Conservation (phyloP, 2,797 vertebrate species). For the Schizopygopsis pylzovi region DNA sequence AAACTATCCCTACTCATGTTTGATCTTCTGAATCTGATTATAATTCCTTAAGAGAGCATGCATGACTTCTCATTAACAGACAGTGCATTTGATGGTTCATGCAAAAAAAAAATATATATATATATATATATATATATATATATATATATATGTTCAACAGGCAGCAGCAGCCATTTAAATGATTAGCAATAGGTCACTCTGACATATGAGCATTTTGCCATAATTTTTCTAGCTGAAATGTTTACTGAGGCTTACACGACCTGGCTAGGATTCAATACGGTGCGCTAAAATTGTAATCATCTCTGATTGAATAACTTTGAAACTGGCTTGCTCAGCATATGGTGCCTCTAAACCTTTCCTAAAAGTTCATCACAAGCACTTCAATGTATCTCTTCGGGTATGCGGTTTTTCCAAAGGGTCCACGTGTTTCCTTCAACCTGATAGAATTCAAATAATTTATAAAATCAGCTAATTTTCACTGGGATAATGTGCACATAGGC, state of each 20-base stretch:
- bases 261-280: conserved; percentile 63
- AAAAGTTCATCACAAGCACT: conserved; percentile 60
- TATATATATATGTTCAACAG: not conserved
- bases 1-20: not conserved
- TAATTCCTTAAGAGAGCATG: not conserved
- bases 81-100: conserved; percentile 42
- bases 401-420: not conserved
- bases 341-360: conserved; percentile 57
- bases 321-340: conserved; percentile 71
- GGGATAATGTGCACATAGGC: conserved; percentile 36
- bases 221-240: conserved; percentile 64
- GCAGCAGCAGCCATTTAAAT: conserved; percentile 40
- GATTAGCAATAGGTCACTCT: conserved; percentile 59
- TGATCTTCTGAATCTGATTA: conserved; percentile 26
- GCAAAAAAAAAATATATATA: not conserved
- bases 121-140: not conserved
- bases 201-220: conserved; percentile 66
- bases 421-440: conserved; percentile 22
- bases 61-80: conserved; percentile 32
- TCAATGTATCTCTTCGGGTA: conserved; percentile 43
- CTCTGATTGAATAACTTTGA: conserved; percentile 75
- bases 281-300: conserved; percentile 69
- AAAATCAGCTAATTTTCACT: conserved; percentile 70
- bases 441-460: conserved; percentile 65
- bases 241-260: conserved; percentile 65